A percentile compares a stretch with the other conserved stretches of the same genome.
Conservation (phyloP, 1,140 invertebrate species). For the Platyura marginata region DNA sequence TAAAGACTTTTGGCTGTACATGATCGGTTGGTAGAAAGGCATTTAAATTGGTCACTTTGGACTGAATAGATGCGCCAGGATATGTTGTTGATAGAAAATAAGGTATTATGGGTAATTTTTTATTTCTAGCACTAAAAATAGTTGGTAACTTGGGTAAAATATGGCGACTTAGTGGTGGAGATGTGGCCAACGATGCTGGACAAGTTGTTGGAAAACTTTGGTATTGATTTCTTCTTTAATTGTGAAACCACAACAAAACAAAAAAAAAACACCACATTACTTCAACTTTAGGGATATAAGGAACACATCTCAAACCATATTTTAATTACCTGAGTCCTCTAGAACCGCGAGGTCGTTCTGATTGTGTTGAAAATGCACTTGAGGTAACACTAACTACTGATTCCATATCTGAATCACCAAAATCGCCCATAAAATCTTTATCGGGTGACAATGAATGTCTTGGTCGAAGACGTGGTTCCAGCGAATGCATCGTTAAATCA, state of each 20-base stretch:
- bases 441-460: slow-evolving; percentile 42
- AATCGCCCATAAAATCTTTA: slow-evolving; percentile 46
- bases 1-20: too few species aligned
- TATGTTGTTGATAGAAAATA: too few species aligned
- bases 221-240: neutral
- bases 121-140: too few species aligned
- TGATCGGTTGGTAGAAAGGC: too few species aligned
- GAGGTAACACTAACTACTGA: slow-evolving; percentile 70
- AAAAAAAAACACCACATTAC: slow-evolving; percentile 2
- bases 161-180: too few species aligned
- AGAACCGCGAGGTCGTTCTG: slow-evolving; percentile 62
- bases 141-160: too few species aligned
- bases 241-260: slow-evolving; percentile 7
- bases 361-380: slow-evolving; percentile 83
- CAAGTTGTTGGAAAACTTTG: too few species aligned
- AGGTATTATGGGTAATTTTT: too few species aligned
- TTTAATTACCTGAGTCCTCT: slow-evolving; percentile 42
- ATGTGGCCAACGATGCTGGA: too few species aligned
- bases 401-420: slow-evolving; percentile 74
- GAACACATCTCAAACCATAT: neutral
- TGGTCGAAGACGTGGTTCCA: slow-evolving; percentile 30
- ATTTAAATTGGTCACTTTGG: too few species aligned
- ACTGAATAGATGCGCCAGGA: too few species aligned
- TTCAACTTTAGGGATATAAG: slow-evolving; percentile 2
- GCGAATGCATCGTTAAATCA: slow-evolving; percentile 44